Base-by-base conservation (phyloP, 92 coral and sea anemone species). In the Montipora capitata region DNA sequence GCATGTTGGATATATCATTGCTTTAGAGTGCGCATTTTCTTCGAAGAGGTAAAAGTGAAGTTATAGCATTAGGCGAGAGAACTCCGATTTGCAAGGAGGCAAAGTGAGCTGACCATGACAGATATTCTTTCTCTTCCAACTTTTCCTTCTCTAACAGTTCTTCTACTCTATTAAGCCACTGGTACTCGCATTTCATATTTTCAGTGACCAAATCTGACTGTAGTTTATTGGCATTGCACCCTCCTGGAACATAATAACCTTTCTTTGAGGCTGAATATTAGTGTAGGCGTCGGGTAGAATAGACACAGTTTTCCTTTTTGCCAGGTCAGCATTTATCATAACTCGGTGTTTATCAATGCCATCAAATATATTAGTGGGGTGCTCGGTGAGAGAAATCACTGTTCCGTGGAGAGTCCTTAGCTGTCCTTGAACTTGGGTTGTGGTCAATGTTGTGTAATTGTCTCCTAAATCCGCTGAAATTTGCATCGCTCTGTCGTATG, bases 391-490 rank as follows among this genome's bases (percentile, higher is more conserved):
- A 38, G 93, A 75, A 64, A 84, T 86, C 7, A 80, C 88, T 15
- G 88, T 91, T 35, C 94, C 84, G 66, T 92, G 90, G 73, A 85
- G 94, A 87, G 70, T 79, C 89, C 57, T n/a, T 74, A 27, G 91
- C 90, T 64, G 91, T 91, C 40, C 84, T 73, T 14, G 94, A 82
- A 65, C 82, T 92, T 77, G 95, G 89, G 68, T 88, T 92, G 87
- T 92, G 95, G 76, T 88, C 92, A 12, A 89, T 85, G 49, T 44
- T 44, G 49, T 44, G n/a, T n/a, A n/a, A n/a, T n/a, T n/a, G n/a
- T n/a, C n/a, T n/a, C 35, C 35, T 27, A 0, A 27, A 27, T 27
- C 35, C 35, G 35, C 35, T 27, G 35, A 27, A 1, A 27, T 27
- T 27, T 27, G 0, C 35, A 27, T 27, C 35, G 35, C 35, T 27